Evolutionary conservation across 2,888 invertebrate species (phyloP).

Genomic region (Ecliptopera silaceata): DNA sequence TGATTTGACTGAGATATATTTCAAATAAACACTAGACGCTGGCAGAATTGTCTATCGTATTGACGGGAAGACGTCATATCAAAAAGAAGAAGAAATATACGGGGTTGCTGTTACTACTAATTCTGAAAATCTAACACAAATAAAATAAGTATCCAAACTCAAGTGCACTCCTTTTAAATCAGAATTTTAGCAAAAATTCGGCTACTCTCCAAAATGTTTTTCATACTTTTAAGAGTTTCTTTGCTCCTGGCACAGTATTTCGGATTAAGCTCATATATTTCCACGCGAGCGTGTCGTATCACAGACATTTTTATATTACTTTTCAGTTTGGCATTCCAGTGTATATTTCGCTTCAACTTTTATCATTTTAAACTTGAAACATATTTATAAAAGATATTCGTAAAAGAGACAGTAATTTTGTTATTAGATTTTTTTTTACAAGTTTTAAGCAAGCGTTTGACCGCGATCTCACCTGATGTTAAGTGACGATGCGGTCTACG

Average conservation of each 20-base stretch:
- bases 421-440: too few relatives aligned
- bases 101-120: too few relatives aligned
- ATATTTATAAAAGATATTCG: neutral
- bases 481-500: too few relatives aligned
- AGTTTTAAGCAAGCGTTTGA: too few relatives aligned
- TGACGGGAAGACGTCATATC: too few relatives aligned
- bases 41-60: too few relatives aligned
- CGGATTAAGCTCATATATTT: conserved; percentile 35
- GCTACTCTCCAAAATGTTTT: neutral
- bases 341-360: conserved; percentile 2
- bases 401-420: too few relatives aligned
- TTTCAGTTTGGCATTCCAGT: conserved; percentile 9
- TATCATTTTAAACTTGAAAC: neutral
- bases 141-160: neutral
- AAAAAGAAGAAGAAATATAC: too few relatives aligned
- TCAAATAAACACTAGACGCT: too few relatives aligned
- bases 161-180: neutral
- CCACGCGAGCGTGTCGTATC: conserved; percentile 53
- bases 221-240: neutral
- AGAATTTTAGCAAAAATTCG: neutral
- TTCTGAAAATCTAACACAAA: too few relatives aligned
- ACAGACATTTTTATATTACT: conserved; percentile 36
- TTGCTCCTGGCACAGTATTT: neutral
- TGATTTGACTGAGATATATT: too few relatives aligned
- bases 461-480: too few relatives aligned